Evolutionary conservation across 2,113 vertebrate genomes (phyloP), one percentile per base, ranked within the genome.

Genomic region (Aleadryas rufinucha): DNA sequence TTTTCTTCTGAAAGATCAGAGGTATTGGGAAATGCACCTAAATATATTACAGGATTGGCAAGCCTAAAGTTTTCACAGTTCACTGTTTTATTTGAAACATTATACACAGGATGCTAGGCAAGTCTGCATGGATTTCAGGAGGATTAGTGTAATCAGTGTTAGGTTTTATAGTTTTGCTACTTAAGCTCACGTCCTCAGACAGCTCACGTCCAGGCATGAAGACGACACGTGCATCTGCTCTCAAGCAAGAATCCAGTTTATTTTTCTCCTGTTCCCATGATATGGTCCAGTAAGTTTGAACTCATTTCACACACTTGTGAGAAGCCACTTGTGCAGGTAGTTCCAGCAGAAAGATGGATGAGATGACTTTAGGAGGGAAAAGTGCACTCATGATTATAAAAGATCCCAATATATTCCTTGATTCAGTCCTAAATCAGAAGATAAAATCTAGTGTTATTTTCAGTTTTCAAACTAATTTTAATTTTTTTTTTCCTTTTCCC

Each of bases 141-240:
- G 65, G 66, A 94, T 95, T 96, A 97, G 35, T 90, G 89, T 92
- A 95, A 95, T 86, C 76, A 63, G 68, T 63, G 79, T 45, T 95
- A 79, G 18, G 6, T 82, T 94, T 92, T 94, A 78, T 44, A 92
- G 84, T 95, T 87, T 71, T 93, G 31, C 39, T 89, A 20, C 71
- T 95, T 81, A 91, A 95, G 64, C 52, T 86, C 71, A 39, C 45
- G 84, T 95, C 68, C 56, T 97, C 87, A 80, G 81, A 93, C 64
- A 87, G 60, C 66, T 89, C 75, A 59, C 14, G 8, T 63, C 82
- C 54, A 77, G 39, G 35, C 60, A 91, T 86, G 77, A 65, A 79
- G 53, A 78, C 0, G 9, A 91, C 6, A 7, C 11, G 64, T 30
- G 15, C 11, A 49, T 79, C 78, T 69, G 22, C 18, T 89, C 68